Evolutionary conservation across 1,140 invertebrate species (phyloP).

Genomic region (Cydia splendana): DNA sequence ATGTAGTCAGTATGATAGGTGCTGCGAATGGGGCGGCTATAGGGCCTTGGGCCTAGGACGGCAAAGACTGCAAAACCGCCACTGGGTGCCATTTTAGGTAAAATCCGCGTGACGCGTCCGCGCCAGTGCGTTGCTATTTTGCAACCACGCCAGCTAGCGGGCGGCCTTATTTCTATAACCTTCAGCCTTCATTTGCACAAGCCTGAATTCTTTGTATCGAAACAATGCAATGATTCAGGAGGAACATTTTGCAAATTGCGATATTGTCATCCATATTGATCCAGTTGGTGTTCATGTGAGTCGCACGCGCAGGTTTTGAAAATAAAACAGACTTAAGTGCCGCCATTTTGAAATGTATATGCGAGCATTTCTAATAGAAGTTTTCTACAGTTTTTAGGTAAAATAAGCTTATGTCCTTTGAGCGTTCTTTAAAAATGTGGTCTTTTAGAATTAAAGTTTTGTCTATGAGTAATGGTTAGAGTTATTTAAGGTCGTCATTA

Average conservation of each 20-base stretch:
- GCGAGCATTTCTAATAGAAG: background rate
- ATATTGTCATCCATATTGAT: background rate
- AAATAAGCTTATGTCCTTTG: background rate
- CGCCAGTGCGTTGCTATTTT: too few relatives aligned
- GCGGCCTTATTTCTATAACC: too few relatives aligned
- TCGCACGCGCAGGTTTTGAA: background rate
- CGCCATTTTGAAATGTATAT: background rate
- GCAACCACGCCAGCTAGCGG: too few relatives aligned
- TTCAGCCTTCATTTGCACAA: too few relatives aligned
- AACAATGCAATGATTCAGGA: background rate
- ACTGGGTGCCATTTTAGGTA: too few relatives aligned
- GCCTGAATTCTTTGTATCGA: background rate
- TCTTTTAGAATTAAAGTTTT: background rate
- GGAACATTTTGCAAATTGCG: slow-evolving; percentile 1
- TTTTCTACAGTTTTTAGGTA: background rate
- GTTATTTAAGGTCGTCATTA: background rate
- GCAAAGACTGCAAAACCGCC: too few relatives aligned
- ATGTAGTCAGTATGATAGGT: too few relatives aligned
- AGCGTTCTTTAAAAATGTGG: background rate
- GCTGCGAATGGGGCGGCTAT: too few relatives aligned
- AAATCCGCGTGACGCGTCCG: too few relatives aligned
- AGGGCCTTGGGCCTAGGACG: too few relatives aligned
- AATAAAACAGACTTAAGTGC: background rate
- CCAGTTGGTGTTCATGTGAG: background rate
- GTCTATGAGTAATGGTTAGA: background rate